phyloP scores from a whole-genome alignment of 2,797 vertebrate genomes.

The Pyrocephalus nanus region DNA sequence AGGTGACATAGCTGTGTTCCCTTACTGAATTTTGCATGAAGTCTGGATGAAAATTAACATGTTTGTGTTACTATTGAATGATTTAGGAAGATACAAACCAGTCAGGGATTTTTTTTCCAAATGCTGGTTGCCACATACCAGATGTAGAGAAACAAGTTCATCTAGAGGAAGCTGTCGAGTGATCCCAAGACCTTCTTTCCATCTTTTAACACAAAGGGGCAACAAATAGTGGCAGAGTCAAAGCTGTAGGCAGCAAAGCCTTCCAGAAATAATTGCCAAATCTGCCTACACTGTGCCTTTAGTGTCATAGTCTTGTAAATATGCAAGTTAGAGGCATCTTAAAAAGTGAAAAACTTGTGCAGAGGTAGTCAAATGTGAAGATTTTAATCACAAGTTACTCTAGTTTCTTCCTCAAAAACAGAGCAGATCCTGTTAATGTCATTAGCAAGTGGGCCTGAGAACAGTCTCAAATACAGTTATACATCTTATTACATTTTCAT shows the following conservation, averaged over 20 bases:
- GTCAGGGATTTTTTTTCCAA: not conserved
- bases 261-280: not conserved
- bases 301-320: not conserved
- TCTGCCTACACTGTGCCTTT: not conserved
- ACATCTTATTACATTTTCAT: no score
- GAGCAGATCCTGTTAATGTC: not conserved
- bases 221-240: constrained; percentile 15
- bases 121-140: not conserved
- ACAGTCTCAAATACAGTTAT: not conserved
- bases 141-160: not conserved
- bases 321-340: not conserved
- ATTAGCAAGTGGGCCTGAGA: not conserved
- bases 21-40: not conserved
- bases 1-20: not conserved
- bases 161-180: not conserved
- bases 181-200: not conserved
- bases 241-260: not conserved
- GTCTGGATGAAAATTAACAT: not conserved
- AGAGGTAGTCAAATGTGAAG: not conserved
- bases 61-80: not conserved
- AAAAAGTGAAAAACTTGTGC: not conserved
- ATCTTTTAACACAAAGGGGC: not conserved
- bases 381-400: not conserved
- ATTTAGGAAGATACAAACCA: not conserved
- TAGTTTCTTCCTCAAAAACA: not conserved